Evolutionary conservation across 2,797 vertebrate genomes (phyloP).

Genomic region (Champsocephalus gunnari): DNA sequence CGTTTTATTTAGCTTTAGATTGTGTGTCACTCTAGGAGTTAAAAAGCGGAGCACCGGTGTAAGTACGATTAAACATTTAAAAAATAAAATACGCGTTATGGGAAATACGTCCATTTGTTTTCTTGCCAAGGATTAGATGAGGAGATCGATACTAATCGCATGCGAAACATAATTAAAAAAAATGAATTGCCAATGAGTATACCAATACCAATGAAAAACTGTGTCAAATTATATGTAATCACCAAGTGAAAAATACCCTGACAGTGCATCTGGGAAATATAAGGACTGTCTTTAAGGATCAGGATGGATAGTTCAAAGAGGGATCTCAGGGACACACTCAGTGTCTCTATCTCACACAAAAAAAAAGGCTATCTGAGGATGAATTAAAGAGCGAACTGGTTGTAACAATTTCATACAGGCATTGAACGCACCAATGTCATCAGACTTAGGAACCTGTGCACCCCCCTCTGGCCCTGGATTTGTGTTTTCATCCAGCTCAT

Average conservation of each 20-base stretch:
- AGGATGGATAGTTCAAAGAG: constrained; percentile 21
- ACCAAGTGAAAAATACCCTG: constrained; percentile 2
- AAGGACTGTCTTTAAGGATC: constrained; percentile 48
- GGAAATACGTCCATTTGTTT: not conserved
- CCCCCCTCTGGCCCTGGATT: constrained; percentile 44
- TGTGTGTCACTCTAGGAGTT: too few relatives aligned
- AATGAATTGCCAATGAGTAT: not conserved
- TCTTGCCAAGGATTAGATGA: not conserved
- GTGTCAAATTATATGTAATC: not conserved
- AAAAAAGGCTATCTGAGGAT: constrained; percentile 66
- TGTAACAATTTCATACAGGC: constrained; percentile 55
- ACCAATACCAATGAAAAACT: not conserved
- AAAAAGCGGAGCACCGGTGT: too few relatives aligned
- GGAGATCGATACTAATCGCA: not conserved
- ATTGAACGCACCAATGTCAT: constrained; percentile 43
- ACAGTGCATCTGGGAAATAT: constrained; percentile 46
- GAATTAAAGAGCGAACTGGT: constrained; percentile 60
- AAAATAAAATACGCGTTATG: not conserved
- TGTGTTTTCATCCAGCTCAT: constrained; percentile 55
- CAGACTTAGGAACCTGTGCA: constrained; percentile 36
- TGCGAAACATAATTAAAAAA: not conserved
- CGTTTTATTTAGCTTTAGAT: too few relatives aligned
- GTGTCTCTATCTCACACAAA: constrained; percentile 39
- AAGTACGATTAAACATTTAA: not conserved
- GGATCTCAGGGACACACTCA: constrained; percentile 43